Evolutionary conservation across 2,888 invertebrate species (phyloP).

Genomic region (Plagiodera versicolora): DNA sequence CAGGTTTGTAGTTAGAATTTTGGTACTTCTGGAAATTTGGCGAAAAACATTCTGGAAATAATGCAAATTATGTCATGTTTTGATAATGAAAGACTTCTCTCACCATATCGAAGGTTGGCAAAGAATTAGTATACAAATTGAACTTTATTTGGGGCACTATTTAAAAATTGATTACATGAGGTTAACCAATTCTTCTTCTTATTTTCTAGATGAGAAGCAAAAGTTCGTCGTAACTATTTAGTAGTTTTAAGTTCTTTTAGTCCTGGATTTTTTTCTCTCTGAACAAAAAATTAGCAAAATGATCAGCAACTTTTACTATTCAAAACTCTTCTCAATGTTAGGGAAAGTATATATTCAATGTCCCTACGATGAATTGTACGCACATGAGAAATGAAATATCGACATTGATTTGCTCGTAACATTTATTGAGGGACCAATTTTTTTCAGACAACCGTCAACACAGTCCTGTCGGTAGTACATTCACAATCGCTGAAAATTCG

Average conservation of each 20-base stretch:
- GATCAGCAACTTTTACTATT: too few relatives aligned
- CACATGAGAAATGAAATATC: background rate
- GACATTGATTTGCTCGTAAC: constrained; percentile 27
- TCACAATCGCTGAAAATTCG: constrained; percentile 23
- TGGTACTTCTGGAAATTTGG: background rate
- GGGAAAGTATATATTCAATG: too few relatives aligned
- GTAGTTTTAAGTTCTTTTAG: too few relatives aligned
- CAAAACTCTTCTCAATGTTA: too few relatives aligned
- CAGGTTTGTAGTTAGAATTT: background rate
- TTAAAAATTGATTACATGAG: too few relatives aligned
- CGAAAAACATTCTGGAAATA: constrained; percentile 3
- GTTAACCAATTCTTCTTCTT: too few relatives aligned
- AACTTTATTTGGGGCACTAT: too few relatives aligned
- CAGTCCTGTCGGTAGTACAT: constrained; percentile 23
- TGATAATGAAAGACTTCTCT: background rate
- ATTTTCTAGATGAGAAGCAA: background rate
- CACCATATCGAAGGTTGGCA: background rate
- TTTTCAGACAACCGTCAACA: constrained; percentile 16
- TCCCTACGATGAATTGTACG: too few relatives aligned
- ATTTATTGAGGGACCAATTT: constrained; percentile 30
- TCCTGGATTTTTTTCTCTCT: too few relatives aligned
- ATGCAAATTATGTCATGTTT: background rate
- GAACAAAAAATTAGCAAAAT: too few relatives aligned
- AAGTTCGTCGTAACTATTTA: too few relatives aligned
- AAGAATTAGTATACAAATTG: too few relatives aligned